These are phyloP conservation scores for Ceratina calcarata DNA, from an alignment of 1,140 invertebrate genomes.

Conservation along the genomic window DNA sequence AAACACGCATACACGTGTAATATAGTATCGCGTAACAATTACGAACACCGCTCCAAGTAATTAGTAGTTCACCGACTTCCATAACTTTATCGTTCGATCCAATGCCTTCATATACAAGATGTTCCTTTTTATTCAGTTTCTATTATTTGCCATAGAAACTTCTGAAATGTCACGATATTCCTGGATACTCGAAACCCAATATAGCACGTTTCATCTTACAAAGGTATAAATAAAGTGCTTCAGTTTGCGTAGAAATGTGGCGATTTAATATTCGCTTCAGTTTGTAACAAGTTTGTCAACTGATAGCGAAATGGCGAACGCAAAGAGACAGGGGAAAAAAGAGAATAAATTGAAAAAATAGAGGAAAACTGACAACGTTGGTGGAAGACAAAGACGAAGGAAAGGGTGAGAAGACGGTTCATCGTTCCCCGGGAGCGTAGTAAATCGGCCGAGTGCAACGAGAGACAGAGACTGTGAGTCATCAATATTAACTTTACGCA, in stretches of 20 bases:
- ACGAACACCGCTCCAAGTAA: conserved; percentile 9
- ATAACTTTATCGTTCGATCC: conserved; percentile 3
- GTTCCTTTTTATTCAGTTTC: not conserved
- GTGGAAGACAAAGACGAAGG: not conserved
- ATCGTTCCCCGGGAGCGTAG: conserved; percentile 52
- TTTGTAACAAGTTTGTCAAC: too few relatives aligned
- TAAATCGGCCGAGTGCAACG: conserved; percentile 56
- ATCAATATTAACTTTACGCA: conserved; percentile 65
- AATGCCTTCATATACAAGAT: not conserved
- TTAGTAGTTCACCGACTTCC: not conserved
- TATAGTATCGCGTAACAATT: not conserved
- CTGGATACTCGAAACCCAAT: too few relatives aligned
- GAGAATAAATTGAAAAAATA: too few relatives aligned
- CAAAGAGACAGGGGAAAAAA: too few relatives aligned
- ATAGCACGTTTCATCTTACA: too few relatives aligned
- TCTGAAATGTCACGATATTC: not conserved
- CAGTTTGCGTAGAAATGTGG: too few relatives aligned
- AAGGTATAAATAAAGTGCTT: too few relatives aligned
- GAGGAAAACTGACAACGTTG: too few relatives aligned
- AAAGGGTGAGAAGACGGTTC: conserved; percentile 36
- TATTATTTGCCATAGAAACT: not conserved
- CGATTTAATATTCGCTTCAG: too few relatives aligned
- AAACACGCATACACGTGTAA: too few relatives aligned
- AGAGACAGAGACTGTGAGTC: conserved; percentile 57
- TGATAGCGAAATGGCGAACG: too few relatives aligned